Conservation (phyloP, 1,140 invertebrate genomes). For the Rhysida immarginata region DNA sequence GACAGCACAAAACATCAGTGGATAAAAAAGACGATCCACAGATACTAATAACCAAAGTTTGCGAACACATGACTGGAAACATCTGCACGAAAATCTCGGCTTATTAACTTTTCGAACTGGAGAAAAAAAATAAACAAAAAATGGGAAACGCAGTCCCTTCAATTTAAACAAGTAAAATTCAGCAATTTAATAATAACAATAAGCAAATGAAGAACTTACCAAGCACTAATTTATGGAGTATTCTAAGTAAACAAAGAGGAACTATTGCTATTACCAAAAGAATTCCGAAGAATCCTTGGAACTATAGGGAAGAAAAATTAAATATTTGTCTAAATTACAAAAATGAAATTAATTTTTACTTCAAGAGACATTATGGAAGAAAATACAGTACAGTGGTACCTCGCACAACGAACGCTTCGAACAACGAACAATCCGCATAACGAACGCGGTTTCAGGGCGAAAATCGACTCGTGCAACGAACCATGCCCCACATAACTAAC, state of each 20-base stretch:
- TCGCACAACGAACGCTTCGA: too few relatives aligned
- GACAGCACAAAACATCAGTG: constrained; percentile 50
- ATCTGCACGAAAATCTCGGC: constrained; percentile 36
- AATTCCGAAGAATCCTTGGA: constrained; percentile 48
- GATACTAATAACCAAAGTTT: constrained; percentile 57
- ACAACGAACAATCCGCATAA: too few relatives aligned
- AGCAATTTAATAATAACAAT: constrained; percentile 33
- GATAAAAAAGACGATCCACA: constrained; percentile 55
- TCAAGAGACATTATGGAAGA: too few relatives aligned
- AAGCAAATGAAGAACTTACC: constrained; percentile 29
- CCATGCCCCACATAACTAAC: too few relatives aligned
- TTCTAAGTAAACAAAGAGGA: constrained; percentile 43
- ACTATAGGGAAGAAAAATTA: too few relatives aligned
- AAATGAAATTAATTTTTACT: too few relatives aligned
- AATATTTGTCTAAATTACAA: too few relatives aligned
- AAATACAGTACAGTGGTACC: too few relatives aligned
- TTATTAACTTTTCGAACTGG: constrained; percentile 35
- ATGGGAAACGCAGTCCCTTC: not conserved
- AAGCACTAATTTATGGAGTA: constrained; percentile 37
- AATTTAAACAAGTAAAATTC: not conserved
- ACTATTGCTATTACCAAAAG: constrained; percentile 43
- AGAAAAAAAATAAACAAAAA: constrained; percentile 15
- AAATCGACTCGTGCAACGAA: too few relatives aligned
- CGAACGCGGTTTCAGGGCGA: too few relatives aligned
- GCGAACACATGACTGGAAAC: constrained; percentile 38